phyloP scores from a whole-genome alignment of 2,797 vertebrate species.

The Erethizon dorsatum region DNA sequence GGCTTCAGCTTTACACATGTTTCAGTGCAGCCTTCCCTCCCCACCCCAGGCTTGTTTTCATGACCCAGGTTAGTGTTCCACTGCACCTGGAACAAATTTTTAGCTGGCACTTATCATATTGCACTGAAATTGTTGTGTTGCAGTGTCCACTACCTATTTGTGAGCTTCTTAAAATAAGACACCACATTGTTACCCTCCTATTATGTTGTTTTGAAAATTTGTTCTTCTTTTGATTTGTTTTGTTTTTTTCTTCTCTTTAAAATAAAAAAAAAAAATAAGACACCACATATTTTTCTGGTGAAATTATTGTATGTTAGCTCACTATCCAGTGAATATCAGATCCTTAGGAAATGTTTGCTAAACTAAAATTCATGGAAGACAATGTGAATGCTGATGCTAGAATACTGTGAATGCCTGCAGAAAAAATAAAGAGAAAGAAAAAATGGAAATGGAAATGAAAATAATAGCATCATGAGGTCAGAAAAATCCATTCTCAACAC shows the following conservation, averaged over 20 bases:
- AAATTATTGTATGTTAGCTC: neutral
- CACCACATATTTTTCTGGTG: neutral
- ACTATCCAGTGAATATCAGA: neutral
- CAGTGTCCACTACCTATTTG: neutral
- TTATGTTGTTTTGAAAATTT: too few species aligned
- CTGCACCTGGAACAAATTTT: neutral
- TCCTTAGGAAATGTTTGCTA: neutral
- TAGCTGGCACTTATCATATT: neutral
- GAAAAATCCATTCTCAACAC: neutral
- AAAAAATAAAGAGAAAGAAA: neutral
- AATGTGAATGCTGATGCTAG: neutral
- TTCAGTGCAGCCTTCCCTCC: neutral
- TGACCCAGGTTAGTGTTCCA: neutral
- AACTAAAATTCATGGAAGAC: neutral
- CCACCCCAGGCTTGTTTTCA: neutral
- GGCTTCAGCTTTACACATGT: neutral
- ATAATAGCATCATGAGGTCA: neutral
- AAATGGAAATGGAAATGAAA: neutral
- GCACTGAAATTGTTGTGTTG: neutral
- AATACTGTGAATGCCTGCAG: neutral
- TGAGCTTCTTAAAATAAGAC: neutral
- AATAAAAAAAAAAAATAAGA: too few species aligned
- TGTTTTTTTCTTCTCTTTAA: too few species aligned
- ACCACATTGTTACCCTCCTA: too few species aligned
- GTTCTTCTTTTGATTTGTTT: too few species aligned